Base-by-base conservation (phyloP, 2,113 vertebrate species). In the Plecotus auritus region DNA sequence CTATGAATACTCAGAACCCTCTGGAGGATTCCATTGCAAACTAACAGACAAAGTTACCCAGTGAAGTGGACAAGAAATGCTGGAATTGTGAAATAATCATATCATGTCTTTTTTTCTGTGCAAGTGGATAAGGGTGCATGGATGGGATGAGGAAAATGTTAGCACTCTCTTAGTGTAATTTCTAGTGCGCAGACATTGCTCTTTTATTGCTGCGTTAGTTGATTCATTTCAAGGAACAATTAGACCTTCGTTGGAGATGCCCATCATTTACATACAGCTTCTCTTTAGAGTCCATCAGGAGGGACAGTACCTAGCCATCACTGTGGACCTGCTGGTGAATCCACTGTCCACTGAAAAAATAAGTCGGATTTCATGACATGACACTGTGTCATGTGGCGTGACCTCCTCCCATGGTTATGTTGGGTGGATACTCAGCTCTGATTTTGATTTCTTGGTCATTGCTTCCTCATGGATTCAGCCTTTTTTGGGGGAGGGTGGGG, bases 401-500 rank as follows among this genome's bases (percentile, higher is more conserved):
- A 94, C 66, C 78, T 95, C 64, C 69, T 96, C 47, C 92, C 84
- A 91, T 89, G 88, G 77, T 90, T 84, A 91, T 81, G 54, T 85
- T 93, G 97, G 80, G 69, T 88, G 78, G 93, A 67, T 95, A 32
- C 78, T 87, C 56, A 96, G 86, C 93, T 96, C 83, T 97, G 95
- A 91, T 91, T 96, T 95, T 93, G 81, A 95, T 96, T 95, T 95
- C 70, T 74, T 84, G n/a, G 59, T 92, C 86, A 93, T 96, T 93
- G 82, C 66, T 96, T 95, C 88, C 69, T 95, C 32, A 17, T 85
- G 89, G 69, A 77, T 73, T 95, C n/a, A 54, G 42, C 12, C 5
- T 51, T 28, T 54, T 47, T 20, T 74, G 28, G 17, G 9, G 20
- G 40, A 7, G 1, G 18, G 45, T 13, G 1, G 14, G 20, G 0